phyloP scores from a whole-genome alignment of 2,797 vertebrate genomes.

The Buphagus erythrorhynchus region DNA sequence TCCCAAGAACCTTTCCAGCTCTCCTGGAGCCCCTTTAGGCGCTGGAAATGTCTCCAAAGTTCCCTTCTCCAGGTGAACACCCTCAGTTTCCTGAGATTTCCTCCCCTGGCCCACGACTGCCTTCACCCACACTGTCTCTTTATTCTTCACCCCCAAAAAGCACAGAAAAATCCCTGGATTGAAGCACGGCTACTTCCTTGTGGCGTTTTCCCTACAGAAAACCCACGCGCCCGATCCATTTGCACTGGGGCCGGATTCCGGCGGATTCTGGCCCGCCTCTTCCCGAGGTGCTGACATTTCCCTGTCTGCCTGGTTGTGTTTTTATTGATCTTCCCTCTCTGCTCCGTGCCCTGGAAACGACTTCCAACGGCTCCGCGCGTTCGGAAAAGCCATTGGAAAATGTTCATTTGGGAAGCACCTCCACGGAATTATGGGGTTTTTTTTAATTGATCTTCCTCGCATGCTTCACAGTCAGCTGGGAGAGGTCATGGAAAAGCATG shows the following conservation, averaged over 20 bases:
- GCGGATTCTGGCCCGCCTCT: not conserved
- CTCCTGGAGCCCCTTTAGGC: not conserved
- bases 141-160: not conserved
- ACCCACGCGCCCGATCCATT: fast-evolving
- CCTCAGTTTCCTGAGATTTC: not conserved
- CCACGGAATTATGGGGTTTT: fast-evolving
- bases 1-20: not conserved
- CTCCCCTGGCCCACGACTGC: fast-evolving
- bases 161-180: fast-evolving
- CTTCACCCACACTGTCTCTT: fast-evolving
- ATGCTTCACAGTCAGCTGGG: fast-evolving
- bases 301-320: not conserved
- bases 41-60: fast-evolving
- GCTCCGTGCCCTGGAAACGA: not conserved
- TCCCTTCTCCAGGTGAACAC: not conserved
- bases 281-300: not conserved
- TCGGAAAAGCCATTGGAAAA: not conserved
- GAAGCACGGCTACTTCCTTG: fast-evolving
- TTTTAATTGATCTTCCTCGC: not conserved
- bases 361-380: not conserved
- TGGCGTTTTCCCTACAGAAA: fast-evolving
- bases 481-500: not conserved
- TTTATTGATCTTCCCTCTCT: not conserved
- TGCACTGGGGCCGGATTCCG: fast-evolving
- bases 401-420: fast-evolving